Conservation (phyloP, 2,113 vertebrate genomes). For the Triplophysa dalaica region DNA sequence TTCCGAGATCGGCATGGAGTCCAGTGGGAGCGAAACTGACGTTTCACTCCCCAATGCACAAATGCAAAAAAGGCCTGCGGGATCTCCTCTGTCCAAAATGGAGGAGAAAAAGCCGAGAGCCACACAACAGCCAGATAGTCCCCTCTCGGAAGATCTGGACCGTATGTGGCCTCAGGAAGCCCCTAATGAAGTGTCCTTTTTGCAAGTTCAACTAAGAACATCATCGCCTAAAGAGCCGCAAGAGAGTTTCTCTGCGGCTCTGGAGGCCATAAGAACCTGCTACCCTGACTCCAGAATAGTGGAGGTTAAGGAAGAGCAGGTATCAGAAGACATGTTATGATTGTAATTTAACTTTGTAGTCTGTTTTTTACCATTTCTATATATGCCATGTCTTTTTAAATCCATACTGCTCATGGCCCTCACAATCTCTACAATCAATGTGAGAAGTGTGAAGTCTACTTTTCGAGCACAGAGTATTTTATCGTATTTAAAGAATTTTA, state of each 20-base stretch:
- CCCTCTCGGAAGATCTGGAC: not conserved
- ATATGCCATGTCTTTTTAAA: not conserved
- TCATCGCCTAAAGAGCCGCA: not conserved
- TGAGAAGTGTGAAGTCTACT: not conserved
- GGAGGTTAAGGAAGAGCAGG: not conserved
- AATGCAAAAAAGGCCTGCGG: too few species aligned
- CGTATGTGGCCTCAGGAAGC: not conserved
- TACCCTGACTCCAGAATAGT: not conserved
- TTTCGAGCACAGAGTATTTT: slow-evolving; percentile 27
- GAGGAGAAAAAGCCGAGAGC: not conserved
- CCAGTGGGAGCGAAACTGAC: not conserved
- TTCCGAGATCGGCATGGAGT: not conserved
- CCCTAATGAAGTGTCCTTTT: slow-evolving; percentile 6
- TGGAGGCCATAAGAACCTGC: not conserved
- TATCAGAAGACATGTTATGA: not conserved
- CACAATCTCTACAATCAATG: slow-evolving; percentile 32
- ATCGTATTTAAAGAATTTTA: not conserved
- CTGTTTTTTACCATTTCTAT: not conserved
- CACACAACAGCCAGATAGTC: not conserved
- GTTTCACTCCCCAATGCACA: not conserved
- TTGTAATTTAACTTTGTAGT: too few species aligned
- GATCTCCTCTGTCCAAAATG: not conserved
- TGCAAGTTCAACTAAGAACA: not conserved
- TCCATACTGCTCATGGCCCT: slow-evolving; percentile 34
- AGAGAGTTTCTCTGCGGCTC: not conserved